These are phyloP conservation scores for Daboia siamensis DNA, from an alignment of 2,113 vertebrate species.

Conservation along the genomic window DNA sequence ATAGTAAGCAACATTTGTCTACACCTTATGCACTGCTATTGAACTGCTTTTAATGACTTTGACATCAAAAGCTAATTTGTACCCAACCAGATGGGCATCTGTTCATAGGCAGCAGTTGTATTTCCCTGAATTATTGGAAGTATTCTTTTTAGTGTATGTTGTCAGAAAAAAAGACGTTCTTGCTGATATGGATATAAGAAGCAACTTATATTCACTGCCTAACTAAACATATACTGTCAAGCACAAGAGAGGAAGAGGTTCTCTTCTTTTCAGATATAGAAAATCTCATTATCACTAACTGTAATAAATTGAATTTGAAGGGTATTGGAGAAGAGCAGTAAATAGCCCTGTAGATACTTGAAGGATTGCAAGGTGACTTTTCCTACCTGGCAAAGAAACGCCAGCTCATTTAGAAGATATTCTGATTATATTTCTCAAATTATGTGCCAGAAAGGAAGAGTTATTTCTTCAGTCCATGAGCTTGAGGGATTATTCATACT, in stretches of 20 bases:
- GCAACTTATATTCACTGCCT: slow-evolving; percentile 31
- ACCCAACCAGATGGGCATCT: slow-evolving; percentile 34
- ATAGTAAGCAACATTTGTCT: neutral
- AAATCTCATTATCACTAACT: slow-evolving; percentile 17
- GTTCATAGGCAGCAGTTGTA: slow-evolving; percentile 27
- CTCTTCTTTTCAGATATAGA: slow-evolving; percentile 8
- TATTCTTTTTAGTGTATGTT: slow-evolving; percentile 32
- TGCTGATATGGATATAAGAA: slow-evolving; percentile 11
- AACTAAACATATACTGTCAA: slow-evolving; percentile 49
- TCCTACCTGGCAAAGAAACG: neutral
- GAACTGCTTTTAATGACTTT: slow-evolving; percentile 27
- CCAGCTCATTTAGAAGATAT: neutral
- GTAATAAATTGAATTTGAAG: neutral
- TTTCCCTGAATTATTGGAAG: slow-evolving; percentile 41
- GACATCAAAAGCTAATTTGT: slow-evolving; percentile 45
- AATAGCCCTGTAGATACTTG: neutral
- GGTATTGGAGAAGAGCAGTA: neutral
- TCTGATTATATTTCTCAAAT: neutral
- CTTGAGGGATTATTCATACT: neutral
- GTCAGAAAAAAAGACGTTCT: slow-evolving; percentile 44
- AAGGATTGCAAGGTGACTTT: neutral
- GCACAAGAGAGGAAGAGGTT: slow-evolving; percentile 21
- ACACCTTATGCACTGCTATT: neutral
- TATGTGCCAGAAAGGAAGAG: neutral
- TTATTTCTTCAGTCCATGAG: neutral